A percentile compares a stretch with the other conserved stretches of the same genome.
Evolutionary conservation across 2,888 invertebrate species (phyloP).

Genomic region (Athalia cordata): DNA sequence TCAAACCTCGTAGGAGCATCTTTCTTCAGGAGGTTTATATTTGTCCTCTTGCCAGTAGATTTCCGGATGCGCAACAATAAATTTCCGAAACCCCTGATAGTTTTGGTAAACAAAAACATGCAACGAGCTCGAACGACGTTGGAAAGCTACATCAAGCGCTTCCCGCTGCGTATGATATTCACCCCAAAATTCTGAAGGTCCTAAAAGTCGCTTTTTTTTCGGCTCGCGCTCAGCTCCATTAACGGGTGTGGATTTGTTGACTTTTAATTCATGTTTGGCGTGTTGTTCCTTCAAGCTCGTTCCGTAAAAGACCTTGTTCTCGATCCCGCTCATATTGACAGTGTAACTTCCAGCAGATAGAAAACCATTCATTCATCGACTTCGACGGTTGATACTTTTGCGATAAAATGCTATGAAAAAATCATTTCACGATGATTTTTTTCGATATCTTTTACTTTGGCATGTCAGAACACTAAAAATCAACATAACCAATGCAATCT

Average conservation of each 20-base stretch:
- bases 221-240: neutral
- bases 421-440: too few species aligned
- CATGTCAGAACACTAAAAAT: too few species aligned
- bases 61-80: constrained; percentile 73
- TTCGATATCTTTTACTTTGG: too few species aligned
- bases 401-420: too few species aligned
- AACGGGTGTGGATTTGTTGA: neutral
- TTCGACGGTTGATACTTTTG: too few species aligned
- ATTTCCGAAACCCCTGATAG: constrained; percentile 66
- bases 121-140: constrained; percentile 58
- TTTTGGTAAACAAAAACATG: constrained; percentile 72
- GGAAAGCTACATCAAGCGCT: constrained; percentile 64
- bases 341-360: too few species aligned
- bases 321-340: neutral
- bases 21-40: constrained; percentile 56
- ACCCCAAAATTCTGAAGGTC: constrained; percentile 69
- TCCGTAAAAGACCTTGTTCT: constrained; percentile 15
- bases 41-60: constrained; percentile 72
- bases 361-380: too few species aligned
- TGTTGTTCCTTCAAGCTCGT: constrained; percentile 8
- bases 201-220: constrained; percentile 61
- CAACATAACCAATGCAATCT: too few species aligned
- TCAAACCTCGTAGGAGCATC: constrained; percentile 73
- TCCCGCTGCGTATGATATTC: constrained; percentile 71
- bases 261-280: constrained; percentile 19